A percentile compares a stretch with the other conserved stretches of the same genome.
Evolutionary conservation across 2,888 invertebrate species (phyloP).

Genomic region (Phalera bucephala): DNA sequence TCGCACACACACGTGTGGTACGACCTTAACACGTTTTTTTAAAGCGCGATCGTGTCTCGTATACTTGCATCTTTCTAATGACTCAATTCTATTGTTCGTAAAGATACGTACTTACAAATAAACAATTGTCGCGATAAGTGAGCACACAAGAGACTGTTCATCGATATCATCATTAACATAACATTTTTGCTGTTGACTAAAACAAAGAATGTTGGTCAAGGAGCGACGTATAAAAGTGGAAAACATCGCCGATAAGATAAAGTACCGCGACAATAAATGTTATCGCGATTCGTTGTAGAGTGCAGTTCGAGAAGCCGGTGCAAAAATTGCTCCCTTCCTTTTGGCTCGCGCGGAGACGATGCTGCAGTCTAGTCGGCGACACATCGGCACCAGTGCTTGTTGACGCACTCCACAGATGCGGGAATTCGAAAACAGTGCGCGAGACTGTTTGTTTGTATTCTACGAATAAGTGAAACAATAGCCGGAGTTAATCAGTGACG

Average conservation of each 20-base stretch:
- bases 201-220: constrained; percentile 61
- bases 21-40: constrained; percentile 15
- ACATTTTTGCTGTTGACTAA: constrained; percentile 23
- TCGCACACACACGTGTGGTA: constrained; percentile 46
- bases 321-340: constrained; percentile 62
- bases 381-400: constrained; percentile 36
- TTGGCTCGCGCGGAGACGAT: constrained; percentile 47
- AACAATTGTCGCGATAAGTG: constrained; percentile 19
- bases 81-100: constrained; percentile 23
- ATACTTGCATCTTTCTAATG: constrained; percentile 15
- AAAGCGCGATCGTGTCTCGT: constrained; percentile 13
- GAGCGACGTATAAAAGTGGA: constrained; percentile 52
- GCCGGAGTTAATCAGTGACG: constrained; percentile 31
- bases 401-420: constrained; percentile 45
- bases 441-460: constrained; percentile 46
- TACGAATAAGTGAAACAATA: constrained; percentile 45
- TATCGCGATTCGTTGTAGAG: constrained; percentile 49
- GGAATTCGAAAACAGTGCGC: constrained; percentile 54
- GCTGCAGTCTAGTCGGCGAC: constrained; percentile 36
- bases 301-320: constrained; percentile 48
- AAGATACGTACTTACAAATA: constrained; percentile 28
- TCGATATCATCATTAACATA: constrained; percentile 24
- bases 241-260: constrained; percentile 72
- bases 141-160: constrained; percentile 15
- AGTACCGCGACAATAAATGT: constrained; percentile 44